A percentile compares a stretch with the other conserved stretches of the same genome.
Conservation (phyloP, 92 coral and sea anemone species). For the Scolanthus callimorphus region DNA sequence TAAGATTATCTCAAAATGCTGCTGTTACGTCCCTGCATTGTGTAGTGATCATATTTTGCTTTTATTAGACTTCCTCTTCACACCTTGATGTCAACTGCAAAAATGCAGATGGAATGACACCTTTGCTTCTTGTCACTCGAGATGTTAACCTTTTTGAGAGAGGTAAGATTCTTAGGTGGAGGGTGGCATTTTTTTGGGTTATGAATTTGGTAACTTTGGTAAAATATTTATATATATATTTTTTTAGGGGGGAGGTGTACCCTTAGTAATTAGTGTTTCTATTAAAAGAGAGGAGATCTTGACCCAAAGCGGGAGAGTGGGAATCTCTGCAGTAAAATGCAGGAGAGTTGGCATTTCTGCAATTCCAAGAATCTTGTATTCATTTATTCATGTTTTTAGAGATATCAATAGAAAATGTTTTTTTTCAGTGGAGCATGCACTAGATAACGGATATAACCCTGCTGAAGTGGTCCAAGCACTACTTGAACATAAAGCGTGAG, state of each 20-base stretch:
- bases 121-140: constrained; percentile 85
- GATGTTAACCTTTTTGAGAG: constrained; percentile 82
- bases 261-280: no score
- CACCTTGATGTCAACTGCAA: constrained; percentile 77
- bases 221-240: not conserved
- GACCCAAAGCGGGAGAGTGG: no score
- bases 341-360: no score
- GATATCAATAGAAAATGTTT: no score
- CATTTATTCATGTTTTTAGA: not conserved
- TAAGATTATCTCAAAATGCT: no score
- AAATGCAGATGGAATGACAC: constrained; percentile 95
- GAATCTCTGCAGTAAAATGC: no score
- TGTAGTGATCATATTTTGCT: not conserved
- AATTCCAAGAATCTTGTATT: no score
- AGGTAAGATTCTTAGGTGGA: constrained; percentile 55
- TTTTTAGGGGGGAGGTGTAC: not conserved
- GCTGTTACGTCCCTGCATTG: not conserved
- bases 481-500: constrained; percentile 91
- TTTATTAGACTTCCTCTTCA: constrained; percentile 47
- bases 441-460: constrained; percentile 80
- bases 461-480: constrained; percentile 78
- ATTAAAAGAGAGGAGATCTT: no score
- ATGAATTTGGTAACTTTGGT: not conserved
- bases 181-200: not conserved
- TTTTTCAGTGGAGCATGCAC: constrained; percentile 67